A percentile compares a stretch with the other conserved stretches of the same genome.
Evolutionary conservation across 2,888 invertebrate genomes (phyloP).

Genomic region (Hymenopus coronatus): DNA sequence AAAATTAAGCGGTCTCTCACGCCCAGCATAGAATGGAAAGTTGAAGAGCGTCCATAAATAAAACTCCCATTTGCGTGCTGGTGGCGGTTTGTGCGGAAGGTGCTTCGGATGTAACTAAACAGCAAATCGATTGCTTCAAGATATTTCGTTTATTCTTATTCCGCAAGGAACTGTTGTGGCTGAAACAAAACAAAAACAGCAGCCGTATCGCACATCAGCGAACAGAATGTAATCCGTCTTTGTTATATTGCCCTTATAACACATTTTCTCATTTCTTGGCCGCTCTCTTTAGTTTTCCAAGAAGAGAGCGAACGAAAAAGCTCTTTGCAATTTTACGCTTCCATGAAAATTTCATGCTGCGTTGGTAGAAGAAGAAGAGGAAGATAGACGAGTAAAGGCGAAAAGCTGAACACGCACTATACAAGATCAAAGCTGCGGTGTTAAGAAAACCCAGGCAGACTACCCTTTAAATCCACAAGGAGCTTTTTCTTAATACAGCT

Average conservation of each 20-base stretch:
- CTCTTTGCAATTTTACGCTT: background rate
- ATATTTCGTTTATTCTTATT: too few species aligned
- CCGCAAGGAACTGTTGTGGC: too few species aligned
- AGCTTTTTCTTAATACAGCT: background rate
- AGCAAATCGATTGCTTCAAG: too few species aligned
- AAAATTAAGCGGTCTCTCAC: too few species aligned
- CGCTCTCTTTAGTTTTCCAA: background rate
- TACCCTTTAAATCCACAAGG: background rate
- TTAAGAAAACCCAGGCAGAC: background rate
- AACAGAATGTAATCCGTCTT: background rate
- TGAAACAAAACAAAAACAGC: background rate
- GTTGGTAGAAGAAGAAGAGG: background rate
- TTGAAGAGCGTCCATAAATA: too few species aligned
- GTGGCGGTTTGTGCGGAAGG: too few species aligned
- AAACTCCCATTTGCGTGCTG: too few species aligned
- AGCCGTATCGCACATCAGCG: background rate
- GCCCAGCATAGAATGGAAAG: too few species aligned
- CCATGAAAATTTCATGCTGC: background rate
- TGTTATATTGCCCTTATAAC: background rate
- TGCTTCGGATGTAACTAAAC: too few species aligned
- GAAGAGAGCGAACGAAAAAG: background rate
- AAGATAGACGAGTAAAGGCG: background rate
- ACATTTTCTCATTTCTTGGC: background rate
- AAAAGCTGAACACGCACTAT: background rate
- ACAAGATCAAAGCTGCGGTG: background rate